phyloP scores from a whole-genome alignment of 2,797 vertebrate genomes.

The Sphenopsis melanotis region DNA sequence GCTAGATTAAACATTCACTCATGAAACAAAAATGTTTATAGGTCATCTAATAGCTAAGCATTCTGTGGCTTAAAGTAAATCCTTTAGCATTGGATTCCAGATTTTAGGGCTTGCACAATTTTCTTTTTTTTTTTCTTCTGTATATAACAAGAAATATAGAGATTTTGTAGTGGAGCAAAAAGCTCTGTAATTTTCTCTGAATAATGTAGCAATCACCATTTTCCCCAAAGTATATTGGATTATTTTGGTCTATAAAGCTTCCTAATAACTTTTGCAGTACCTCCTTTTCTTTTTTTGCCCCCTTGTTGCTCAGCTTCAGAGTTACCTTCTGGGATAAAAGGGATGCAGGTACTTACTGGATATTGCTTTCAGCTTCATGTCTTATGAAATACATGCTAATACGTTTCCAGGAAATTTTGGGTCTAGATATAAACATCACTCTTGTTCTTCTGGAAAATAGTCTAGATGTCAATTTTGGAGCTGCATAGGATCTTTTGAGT shows the following conservation, averaged over 20 bases:
- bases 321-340: neutral
- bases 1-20: conserved; percentile 56
- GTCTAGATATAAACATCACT: neutral
- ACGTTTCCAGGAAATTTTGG: neutral
- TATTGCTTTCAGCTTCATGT: neutral
- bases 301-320: neutral
- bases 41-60: conserved; percentile 26
- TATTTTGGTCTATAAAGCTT: conserved; percentile 16
- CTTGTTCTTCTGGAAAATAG: neutral
- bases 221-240: neutral
- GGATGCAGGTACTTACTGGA: neutral
- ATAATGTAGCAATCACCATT: conserved; percentile 32
- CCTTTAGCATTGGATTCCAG: neutral
- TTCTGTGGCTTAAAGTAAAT: conserved; percentile 10
- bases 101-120: neutral
- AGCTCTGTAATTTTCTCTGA: conserved; percentile 32
- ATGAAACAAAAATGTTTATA: conserved; percentile 55
- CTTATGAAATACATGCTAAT: neutral
- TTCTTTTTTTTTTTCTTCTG: neutral
- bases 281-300: neutral
- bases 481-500: neutral
- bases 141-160: neutral
- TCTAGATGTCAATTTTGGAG: neutral
- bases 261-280: neutral
- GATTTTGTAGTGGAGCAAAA: neutral